Conservation (phyloP, 2,113 vertebrate species). For the Cavia porcellus region DNA sequence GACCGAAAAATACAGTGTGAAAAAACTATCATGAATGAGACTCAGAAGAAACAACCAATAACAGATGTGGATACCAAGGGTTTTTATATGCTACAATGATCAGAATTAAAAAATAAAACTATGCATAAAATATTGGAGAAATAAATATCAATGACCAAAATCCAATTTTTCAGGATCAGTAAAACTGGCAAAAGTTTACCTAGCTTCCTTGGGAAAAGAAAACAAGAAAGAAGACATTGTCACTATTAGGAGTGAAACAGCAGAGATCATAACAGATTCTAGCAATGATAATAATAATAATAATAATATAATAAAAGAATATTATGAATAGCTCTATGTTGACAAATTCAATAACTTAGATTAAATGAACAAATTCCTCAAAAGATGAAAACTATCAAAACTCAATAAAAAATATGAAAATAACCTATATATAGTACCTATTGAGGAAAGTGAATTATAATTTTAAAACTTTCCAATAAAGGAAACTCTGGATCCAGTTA, state of each 20-base stretch:
- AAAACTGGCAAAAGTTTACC: not conserved
- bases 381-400: not conserved
- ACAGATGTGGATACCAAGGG: not conserved
- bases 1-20: not conserved
- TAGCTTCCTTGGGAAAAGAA: not conserved
- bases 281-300: not conserved
- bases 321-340: not conserved
- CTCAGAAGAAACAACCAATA: not conserved
- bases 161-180: not conserved
- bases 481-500: not conserved
- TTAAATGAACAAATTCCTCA: not conserved
- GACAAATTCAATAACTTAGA: not conserved
- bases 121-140: not conserved
- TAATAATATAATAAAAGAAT: not conserved
- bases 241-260: not conserved
- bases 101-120: not conserved
- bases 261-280: not conserved
- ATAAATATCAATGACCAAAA: not conserved
- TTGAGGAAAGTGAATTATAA: not conserved
- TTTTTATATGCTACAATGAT: not conserved
- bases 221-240: not conserved
- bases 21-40: conserved; percentile 26
- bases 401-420: not conserved
- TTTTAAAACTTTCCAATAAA: not conserved
- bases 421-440: not conserved